Evolutionary conservation across 92 coral and sea anemone species (phyloP), one percentile per base, ranked within the genome.

Genomic region (Siderastrea siderea): DNA sequence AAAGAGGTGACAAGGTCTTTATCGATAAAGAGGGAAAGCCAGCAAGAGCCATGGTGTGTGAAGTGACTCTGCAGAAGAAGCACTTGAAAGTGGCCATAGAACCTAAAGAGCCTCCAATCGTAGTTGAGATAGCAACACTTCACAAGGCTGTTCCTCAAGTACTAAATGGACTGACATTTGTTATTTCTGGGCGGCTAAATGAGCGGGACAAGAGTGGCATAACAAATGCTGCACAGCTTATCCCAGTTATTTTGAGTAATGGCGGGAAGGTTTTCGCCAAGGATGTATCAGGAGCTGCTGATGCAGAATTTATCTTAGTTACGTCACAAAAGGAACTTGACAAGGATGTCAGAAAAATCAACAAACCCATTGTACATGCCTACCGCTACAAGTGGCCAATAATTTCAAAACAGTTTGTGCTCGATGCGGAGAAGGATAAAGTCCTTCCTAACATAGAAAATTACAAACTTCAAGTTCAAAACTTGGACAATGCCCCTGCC

Each of bases 301-400:
- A 81, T 81, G 85, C 85, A 2, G 67, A 81, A 47, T 66, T 81
- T 26, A 81, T 81, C 57, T 38, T 84, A 73, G 19, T 84, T 6
- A 84, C 72, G 43, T 84, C 87, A 16, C 87, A 84, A 59, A 84
- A 84, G 70, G 87, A 84, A 47, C 87, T 84, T 84, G 87, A 84
- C 13, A 84, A 84, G 54, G 87, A 73, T 3, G 6, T 84, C 38
- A 84, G 73, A 60, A 83, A 84, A 60, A 73, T 84, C 2, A 84
- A 74, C 80, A 84, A 84, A 26, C 72, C 87, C 0, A 84, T 84
- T 57, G 57, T 84, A 13, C 73, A 84, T 73, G 87, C 80, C 44
- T 84, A 84, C 26, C 58, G 81, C 43, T 84, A 59, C 81, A 83
- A 83, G 71, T 83, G 87, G 87, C 87, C 87, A 83, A 83, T 83